These are phyloP conservation scores for Pomatostomus ruficeps DNA, from an alignment of 2,113 vertebrate genomes.

Conservation along the genomic window DNA sequence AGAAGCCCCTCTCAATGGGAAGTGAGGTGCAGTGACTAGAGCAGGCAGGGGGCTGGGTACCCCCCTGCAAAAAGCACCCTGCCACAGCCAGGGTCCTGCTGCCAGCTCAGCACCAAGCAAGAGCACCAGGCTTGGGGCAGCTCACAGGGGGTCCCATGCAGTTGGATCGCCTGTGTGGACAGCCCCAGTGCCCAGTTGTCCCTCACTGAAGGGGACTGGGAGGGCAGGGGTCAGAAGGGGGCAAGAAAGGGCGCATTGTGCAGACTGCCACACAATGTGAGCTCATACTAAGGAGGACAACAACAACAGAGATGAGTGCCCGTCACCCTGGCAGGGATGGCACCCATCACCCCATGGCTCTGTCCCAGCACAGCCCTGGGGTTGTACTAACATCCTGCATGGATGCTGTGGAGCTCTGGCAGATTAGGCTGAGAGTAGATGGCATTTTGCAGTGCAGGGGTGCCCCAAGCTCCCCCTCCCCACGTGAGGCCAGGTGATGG, in stretches of 20 bases:
- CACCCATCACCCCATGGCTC: not conserved
- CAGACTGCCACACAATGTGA: not conserved
- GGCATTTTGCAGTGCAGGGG: not conserved
- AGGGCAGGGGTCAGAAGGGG: not conserved
- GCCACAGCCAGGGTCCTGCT: not conserved
- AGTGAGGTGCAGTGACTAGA: not conserved
- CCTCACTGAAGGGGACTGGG: not conserved
- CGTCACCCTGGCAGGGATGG: not conserved
- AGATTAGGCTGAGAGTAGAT: not conserved
- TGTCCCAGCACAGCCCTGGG: not conserved
- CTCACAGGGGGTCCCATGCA: not conserved
- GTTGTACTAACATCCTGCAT: fast-evolving
- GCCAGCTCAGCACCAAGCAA: not conserved
- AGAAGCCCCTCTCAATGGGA: not conserved
- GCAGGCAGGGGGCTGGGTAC: not conserved
- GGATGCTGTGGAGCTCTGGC: not conserved
- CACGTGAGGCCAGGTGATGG: not conserved
- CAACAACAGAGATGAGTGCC: not conserved
- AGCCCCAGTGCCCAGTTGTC: not conserved
- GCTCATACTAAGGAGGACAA: not conserved
- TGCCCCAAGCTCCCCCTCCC: not conserved
- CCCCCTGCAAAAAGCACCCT: fast-evolving
- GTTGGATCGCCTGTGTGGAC: not conserved
- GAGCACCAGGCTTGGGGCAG: not conserved
- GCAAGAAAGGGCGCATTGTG: slow-evolving; percentile 20